Evolutionary conservation across 2,113 vertebrate genomes (phyloP), one percentile per base, ranked within the genome.

Genomic region (Vireo altiloquus): DNA sequence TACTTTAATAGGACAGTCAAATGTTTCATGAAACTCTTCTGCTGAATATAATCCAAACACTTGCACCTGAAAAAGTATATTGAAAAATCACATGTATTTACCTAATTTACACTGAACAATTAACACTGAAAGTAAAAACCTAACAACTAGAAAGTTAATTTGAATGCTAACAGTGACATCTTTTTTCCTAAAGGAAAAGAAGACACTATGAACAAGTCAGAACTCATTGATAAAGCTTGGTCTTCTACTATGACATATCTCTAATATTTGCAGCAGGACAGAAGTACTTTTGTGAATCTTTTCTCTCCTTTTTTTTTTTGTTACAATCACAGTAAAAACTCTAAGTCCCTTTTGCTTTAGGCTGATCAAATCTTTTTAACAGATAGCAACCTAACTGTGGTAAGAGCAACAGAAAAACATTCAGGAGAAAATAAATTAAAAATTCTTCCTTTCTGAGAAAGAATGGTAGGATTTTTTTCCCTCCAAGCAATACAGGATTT

Each of bases 1-100:
- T 98, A 99, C 99, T 98, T 99, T 99, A 97, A 99, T 98, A 89
- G 99, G 99, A 96, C 99, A 99, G 98, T 99, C 99, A 96, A 99
- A 99, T 5, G 98, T 99, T 97, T 99, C 99, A 30, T 99, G 99
- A 97, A 99, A 99, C 96, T 99, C 99, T 97, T 99, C 99, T 37
- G 98, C 98, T 52, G 99, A 99, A 95, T 99, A 99, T 49, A 99
- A 97, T 70, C 99, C 99, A 89, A 99, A 99, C 59, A 99, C 99
- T 82, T 99, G 99, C 42, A 99, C 99, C 99, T 99, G 96, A 88
- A 96, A 90, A 81, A 60, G 40, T 15, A 88, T 6, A 89, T 91
- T 82, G 22, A 54, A 12, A 65, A 12, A 6, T 3, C 3, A 28
- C 53, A 60, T 72, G 35, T 50, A 53, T n/a, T 96, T 63, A 90